Evolutionary conservation across 1,140 invertebrate genomes (phyloP), one percentile per base, ranked within the genome.

Genomic region (Diabrotica virgifera): DNA sequence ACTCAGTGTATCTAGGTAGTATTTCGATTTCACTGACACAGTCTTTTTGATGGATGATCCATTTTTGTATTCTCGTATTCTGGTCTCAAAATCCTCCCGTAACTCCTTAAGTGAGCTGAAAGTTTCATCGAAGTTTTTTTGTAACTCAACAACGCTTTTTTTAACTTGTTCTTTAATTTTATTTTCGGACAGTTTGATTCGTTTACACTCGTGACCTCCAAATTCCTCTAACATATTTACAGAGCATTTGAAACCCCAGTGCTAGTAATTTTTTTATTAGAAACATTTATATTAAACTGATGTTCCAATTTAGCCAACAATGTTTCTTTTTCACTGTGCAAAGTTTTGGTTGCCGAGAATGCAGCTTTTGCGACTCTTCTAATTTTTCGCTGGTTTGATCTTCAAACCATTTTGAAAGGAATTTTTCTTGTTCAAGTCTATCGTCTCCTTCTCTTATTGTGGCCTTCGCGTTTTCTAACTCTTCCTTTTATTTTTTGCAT

Each of bases 281-380:
- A 38, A 38, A 52, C 52, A 36, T 66, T 70, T 50, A 60, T 70
- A 36, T 14, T 59, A 52, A 66, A 70, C 37, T 70, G 69, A 53
- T 59, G 66, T 63, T 70, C 69, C 11, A 70, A 58, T 51, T 70
- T 70, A 10, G 35, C 52, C 24, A 66, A 65, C 5, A 70, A 53
- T 37, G 67, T 65, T 36, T 67, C 63, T 40, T 67, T 63, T 51
- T 65, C 54, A 8, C 24, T 59, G 9, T 52, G 60, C 12, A 67
- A 53, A 9, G 59, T 58, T 38, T 59, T 62, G n/a, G 65, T 65
- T 6, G 59, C 60, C 61, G 66, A 59, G 35, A 70, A n/a, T n/a
- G 59, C n/a, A 70, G 55, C 37, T 64, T 59, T 40, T 65, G 61
- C 6, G 63, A 63, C 52, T 70, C 61, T 6, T 61, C 10, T 7